These are phyloP conservation scores for Ctenopoma kingsleyae DNA, from an alignment of 2,797 vertebrate genomes.

Conservation along the genomic window DNA sequence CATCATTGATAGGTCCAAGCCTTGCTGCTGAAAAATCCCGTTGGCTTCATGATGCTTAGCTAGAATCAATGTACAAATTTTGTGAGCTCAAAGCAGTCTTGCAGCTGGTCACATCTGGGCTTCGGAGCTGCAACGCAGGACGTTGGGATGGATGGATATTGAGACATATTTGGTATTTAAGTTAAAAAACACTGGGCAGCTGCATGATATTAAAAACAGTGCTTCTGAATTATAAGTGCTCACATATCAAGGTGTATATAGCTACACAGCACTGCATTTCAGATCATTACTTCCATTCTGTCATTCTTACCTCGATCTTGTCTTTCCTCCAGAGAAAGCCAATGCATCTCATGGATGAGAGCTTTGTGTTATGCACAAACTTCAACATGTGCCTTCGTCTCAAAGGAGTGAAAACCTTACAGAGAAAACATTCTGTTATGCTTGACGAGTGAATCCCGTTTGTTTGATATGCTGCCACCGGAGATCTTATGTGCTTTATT, in stretches of 20 bases:
- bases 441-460: conserved; percentile 52
- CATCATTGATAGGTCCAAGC: conserved; percentile 29
- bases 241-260: not conserved
- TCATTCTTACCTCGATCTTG: conserved; percentile 3
- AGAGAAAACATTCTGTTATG: conserved; percentile 37
- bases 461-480: conserved; percentile 60
- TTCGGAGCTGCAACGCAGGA: too few species aligned
- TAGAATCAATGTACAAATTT: conserved; percentile 2
- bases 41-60: conserved; percentile 8
- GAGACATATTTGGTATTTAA: too few species aligned
- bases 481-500: conserved; percentile 55
- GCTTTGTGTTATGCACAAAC: conserved; percentile 48
- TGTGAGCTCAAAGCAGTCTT: not conserved
- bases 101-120: too few species aligned
- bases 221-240: not conserved
- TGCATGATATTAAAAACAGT: not conserved
- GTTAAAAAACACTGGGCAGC: not conserved
- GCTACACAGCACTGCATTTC: not conserved
- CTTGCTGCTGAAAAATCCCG: conserved; percentile 34
- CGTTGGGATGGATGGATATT: too few species aligned
- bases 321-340: conserved; percentile 5
- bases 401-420: conserved; percentile 44
- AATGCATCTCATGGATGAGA: conserved; percentile 32
- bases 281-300: not conserved
- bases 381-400: conserved; percentile 37